Evolutionary conservation across 2,797 vertebrate genomes (phyloP).

Genomic region (Takifugu ocellatus): DNA sequence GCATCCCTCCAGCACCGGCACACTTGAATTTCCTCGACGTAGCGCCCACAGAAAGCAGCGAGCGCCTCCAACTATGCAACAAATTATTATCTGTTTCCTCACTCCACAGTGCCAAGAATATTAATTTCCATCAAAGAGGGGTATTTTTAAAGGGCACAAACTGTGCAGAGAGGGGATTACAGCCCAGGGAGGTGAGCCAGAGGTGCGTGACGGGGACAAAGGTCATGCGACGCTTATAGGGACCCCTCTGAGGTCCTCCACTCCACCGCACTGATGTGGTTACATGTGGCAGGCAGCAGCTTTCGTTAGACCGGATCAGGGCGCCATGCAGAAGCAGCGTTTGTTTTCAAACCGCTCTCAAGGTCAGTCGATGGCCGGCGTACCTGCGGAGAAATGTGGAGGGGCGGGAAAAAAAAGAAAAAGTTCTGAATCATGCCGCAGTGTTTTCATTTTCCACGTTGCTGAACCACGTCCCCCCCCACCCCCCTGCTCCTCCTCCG

Average conservation of each 20-base stretch:
- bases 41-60: constrained; percentile 8
- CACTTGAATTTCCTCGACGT: constrained; percentile 18
- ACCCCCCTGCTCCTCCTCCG: too few species aligned
- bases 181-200: constrained; percentile 29
- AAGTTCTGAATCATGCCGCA: constrained; percentile 10
- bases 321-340: constrained; percentile 5
- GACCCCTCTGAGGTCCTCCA: constrained; percentile 41
- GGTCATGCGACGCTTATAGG: constrained; percentile 42
- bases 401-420: neutral
- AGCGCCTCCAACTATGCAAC: constrained; percentile 17
- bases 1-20: constrained; percentile 12
- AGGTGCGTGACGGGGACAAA: constrained; percentile 44
- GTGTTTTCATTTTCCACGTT: constrained; percentile 7
- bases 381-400: constrained; percentile 10
- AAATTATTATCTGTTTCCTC: constrained; percentile 35
- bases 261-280: constrained; percentile 17
- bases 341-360: constrained; percentile 11
- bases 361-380: constrained; percentile 19
- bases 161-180: constrained; percentile 34
- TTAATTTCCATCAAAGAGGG: constrained; percentile 45
- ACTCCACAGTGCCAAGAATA: constrained; percentile 43
- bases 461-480: constrained; percentile 22
- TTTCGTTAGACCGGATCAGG: neutral
- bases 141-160: constrained; percentile 44
- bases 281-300: neutral